Base-by-base conservation (phyloP, 2,797 vertebrate species). In the Pseudotriccus pelzelni region DNA sequence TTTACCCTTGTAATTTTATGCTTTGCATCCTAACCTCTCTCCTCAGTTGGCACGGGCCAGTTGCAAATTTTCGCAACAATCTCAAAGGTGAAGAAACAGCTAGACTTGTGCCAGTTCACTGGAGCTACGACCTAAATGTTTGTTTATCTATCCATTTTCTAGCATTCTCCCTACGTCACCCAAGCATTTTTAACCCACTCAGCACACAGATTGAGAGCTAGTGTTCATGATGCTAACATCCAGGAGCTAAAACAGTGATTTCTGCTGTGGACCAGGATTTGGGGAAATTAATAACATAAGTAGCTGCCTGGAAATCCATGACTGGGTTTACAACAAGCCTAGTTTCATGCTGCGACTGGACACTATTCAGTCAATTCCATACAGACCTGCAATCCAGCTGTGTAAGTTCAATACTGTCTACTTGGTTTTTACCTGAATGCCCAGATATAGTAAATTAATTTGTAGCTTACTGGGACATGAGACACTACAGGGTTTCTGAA, bases 391-490 rank as follows among this genome's bases (percentile, higher is more conserved):
- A 87, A 30, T 91, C 78, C 79, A 94, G 49, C 85, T 95, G 85
- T 53, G 75, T 73, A 68, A 67, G 30, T 86, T 97, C 93, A 84
- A 44, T 93, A 90, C 37, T 89, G 76, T 9, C 89, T 91, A 50
- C 85, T 89, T 86, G 73, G 36, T 91, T 94, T 78, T 75, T 80
- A 94, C 85, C 69, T 93, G 69, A 96, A 89, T 89, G 41, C 36
- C 21, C 53, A 82, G 63, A 73, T 32, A 25, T 72, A 55, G 69
- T 73, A 85, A 91, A 94, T 95, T 72, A 90, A 87, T 94, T 86
- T 88, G 74, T 84, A 90, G 41, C 34, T 94, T 84, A 44, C 25
- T 43, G 67, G 32, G 15, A 80, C 41, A 75, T 63, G n/a, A 86
- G 68, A 36, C 84, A 43, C 53, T 67, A 37, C 52, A 49, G 66